phyloP scores from a whole-genome alignment of 2,888 invertebrate genomes.

The Callimorpha dominula region DNA sequence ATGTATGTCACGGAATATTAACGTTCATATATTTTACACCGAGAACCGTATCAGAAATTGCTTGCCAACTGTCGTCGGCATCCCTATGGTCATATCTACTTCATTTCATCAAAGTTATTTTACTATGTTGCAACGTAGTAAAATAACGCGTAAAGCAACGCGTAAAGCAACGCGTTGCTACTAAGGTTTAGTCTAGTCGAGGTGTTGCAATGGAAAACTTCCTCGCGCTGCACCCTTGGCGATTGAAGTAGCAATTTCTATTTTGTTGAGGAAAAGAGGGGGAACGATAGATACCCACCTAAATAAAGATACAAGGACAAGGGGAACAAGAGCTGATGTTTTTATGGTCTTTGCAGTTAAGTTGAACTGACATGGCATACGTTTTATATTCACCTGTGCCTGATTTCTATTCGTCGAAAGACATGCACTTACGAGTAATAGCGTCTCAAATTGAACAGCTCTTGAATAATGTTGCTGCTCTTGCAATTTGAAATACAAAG shows the following conservation, averaged over 20 bases:
- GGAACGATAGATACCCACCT: background rate
- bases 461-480: background rate
- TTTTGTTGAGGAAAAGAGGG: background rate
- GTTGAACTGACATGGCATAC: background rate
- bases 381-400: no score
- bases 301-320: background rate
- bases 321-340: background rate
- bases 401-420: no score
- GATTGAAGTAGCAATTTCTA: background rate
- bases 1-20: constrained; percentile 23
- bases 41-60: background rate
- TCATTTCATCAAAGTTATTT: no score
- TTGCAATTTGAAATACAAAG: no score
- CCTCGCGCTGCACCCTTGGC: background rate
- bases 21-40: constrained; percentile 17
- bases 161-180: no score
- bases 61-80: no score
- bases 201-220: no score
- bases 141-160: no score
- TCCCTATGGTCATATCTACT: no score
- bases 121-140: no score
- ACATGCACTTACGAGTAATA: no score
- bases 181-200: no score
- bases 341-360: background rate
- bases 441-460: background rate